A percentile compares a stretch with the other conserved stretches of the same genome.
phyloP scores from a whole-genome alignment of 2,797 vertebrate genomes.

The Acrocephalus scirpaceus region DNA sequence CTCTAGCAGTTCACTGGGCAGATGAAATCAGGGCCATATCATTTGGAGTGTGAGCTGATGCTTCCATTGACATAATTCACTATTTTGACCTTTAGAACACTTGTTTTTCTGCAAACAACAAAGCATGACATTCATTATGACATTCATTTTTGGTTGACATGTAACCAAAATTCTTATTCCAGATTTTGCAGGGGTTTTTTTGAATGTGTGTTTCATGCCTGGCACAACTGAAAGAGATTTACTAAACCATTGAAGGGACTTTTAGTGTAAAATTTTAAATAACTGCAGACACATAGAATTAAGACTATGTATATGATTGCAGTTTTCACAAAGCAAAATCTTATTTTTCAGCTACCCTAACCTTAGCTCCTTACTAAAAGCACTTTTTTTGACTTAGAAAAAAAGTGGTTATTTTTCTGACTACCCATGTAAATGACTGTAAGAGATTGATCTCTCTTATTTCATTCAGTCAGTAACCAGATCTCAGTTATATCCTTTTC shows the following conservation, averaged over 20 bases:
- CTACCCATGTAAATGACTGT: not conserved
- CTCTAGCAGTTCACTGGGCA: not conserved
- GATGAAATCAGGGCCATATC: not conserved
- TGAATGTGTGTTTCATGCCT: rapidly evolving
- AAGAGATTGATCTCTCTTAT: not conserved
- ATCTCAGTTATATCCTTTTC: not conserved
- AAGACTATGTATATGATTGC: rapidly evolving
- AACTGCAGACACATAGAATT: not conserved
- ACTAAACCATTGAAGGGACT: not conserved
- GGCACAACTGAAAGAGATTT: not conserved
- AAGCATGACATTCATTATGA: not conserved
- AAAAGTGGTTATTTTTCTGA: not conserved
- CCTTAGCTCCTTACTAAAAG: not conserved
- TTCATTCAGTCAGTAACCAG: not conserved
- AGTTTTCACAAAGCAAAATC: not conserved
- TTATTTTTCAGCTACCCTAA: not conserved
- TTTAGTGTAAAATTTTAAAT: not conserved
- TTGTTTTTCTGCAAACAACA: not conserved
- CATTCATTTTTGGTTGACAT: not conserved
- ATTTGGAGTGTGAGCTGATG: not conserved
- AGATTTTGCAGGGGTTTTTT: rapidly evolving
- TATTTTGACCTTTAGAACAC: not conserved
- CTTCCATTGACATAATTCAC: not conserved
- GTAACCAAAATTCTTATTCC: not conserved
- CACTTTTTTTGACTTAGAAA: not conserved